phyloP scores from a whole-genome alignment of 2,888 invertebrate genomes.

The Drosophila falleni region DNA sequence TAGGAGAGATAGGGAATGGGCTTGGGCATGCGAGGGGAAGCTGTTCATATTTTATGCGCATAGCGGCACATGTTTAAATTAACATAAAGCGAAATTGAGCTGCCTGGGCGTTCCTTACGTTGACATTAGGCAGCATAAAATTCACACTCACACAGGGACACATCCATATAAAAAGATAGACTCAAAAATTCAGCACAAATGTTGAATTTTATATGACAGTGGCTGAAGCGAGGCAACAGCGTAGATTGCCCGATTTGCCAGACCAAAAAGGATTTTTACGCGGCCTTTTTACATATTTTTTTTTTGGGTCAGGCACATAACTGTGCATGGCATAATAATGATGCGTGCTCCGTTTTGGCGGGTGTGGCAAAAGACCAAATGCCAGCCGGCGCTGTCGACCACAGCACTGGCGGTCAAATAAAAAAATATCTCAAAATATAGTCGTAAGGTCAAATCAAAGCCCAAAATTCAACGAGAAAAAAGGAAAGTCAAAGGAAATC shows the following conservation, averaged over 20 bases:
- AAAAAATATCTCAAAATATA: constrained; percentile 46
- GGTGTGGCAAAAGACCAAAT: constrained; percentile 25
- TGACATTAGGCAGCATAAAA: constrained; percentile 73
- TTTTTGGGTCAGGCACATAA: constrained; percentile 77
- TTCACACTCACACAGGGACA: constrained; percentile 41
- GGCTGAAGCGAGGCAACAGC: constrained; percentile 8
- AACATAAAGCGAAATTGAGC: constrained; percentile 81
- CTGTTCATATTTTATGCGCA: constrained; percentile 81
- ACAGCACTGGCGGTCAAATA: constrained; percentile 52
- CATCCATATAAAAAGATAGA: constrained; percentile 38
- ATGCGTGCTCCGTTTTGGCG: constrained; percentile 57
- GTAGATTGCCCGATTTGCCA: constrained; percentile 59
- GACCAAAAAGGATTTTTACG: constrained; percentile 74
- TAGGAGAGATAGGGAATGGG: background rate
- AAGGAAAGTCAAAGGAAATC: constrained; percentile 62
- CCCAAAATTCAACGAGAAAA: constrained; percentile 25
- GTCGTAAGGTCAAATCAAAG: constrained; percentile 52
- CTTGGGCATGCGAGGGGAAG: constrained; percentile 2
- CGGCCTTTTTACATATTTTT: constrained; percentile 76
- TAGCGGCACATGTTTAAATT: constrained; percentile 82
- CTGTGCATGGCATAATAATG: constrained; percentile 82
- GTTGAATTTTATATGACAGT: constrained; percentile 72
- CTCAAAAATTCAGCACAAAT: constrained; percentile 77
- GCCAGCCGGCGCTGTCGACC: constrained; percentile 29
- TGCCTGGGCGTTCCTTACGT: constrained; percentile 66